Evolutionary conservation across 2,888 invertebrate species (phyloP), one percentile per base, ranked within the genome.

Genomic region (Cordilura impudica): DNA sequence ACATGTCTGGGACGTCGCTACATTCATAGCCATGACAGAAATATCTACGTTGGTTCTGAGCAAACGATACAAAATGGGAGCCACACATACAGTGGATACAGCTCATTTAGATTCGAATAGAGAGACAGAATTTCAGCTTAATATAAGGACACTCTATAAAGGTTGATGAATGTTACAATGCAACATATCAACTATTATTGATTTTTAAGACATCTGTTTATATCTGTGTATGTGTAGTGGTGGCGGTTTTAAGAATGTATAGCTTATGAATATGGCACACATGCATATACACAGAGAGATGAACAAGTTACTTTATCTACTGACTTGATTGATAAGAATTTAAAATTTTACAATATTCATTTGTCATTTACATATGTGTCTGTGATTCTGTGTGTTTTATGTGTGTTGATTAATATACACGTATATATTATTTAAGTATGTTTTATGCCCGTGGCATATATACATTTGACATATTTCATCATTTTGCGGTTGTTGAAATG

Each of bases 401-500:
- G 31, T 45, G n/a, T 18, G 26, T 71, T 61, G 53, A 71, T 71
- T 61, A 71, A 61, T 53, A 45, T 12, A 16, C 16, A 16, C 53
- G 16, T 19, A 14, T 21, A 31, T 23, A n/a, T 54, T 19, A 19
- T 45, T 16, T 63, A 19, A 16, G 12, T 35, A 5, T 54, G 31
- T n/a, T 67, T 45, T 18, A 53, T 53, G 70, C 65, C 58, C 14
- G 31, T 53, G 53, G 58, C 65, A 47, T 18, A 77, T 61, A 71
- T 53, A 72, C 61, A 72, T 51, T 21, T 72, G 77, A 72, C 72
- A 78, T 67, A 67, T 72, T 67, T 74, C 72, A 72, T 67, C 56
- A 78, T 72, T 39, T 72, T 67, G 72, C 29, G 72, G 77, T 72
- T 67, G 66, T 58, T 67, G 54, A 66, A 61, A 67, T 72, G 71